These are phyloP conservation scores for Gambusia yucatana DNA, from an alignment of 2,797 vertebrate species.

Conservation along the genomic window DNA sequence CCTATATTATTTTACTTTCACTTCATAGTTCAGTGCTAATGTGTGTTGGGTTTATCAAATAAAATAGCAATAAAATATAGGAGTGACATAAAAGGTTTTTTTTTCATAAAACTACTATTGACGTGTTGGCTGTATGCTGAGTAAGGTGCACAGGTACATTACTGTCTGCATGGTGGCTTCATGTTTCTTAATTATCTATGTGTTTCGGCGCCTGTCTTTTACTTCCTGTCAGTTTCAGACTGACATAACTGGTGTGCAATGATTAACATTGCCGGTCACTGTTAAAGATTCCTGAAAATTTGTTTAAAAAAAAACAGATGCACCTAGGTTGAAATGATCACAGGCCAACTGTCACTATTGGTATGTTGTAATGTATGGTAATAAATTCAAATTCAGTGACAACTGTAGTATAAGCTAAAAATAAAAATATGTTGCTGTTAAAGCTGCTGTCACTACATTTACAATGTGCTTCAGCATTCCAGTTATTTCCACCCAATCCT, in stretches of 20 bases:
- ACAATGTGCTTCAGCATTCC: not conserved
- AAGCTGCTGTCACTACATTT: not conserved
- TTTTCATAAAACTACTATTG: not conserved
- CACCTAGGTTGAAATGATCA: not conserved
- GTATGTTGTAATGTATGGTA: not conserved
- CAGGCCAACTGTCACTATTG: not conserved
- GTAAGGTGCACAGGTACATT: not conserved
- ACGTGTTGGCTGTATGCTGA: not conserved
- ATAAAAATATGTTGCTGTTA: not conserved
- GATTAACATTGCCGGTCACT: not conserved
- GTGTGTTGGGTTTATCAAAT: not conserved
- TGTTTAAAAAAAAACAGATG: not conserved
- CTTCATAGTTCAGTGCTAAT: not conserved
- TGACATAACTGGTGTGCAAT: not conserved
- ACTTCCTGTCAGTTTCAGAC: not conserved
- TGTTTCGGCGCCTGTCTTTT: not conserved
- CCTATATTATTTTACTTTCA: not conserved
- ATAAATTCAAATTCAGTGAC: not conserved
- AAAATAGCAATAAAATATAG: not conserved
- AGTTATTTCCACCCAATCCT: not conserved
- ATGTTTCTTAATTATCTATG: not conserved
- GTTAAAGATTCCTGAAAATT: not conserved
- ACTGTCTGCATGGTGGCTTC: not conserved
- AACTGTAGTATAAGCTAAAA: not conserved
- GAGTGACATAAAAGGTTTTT: not conserved